These are phyloP conservation scores for Dasyurus viverrinus DNA, from an alignment of 2,113 vertebrate genomes.

Conservation along the genomic window DNA sequence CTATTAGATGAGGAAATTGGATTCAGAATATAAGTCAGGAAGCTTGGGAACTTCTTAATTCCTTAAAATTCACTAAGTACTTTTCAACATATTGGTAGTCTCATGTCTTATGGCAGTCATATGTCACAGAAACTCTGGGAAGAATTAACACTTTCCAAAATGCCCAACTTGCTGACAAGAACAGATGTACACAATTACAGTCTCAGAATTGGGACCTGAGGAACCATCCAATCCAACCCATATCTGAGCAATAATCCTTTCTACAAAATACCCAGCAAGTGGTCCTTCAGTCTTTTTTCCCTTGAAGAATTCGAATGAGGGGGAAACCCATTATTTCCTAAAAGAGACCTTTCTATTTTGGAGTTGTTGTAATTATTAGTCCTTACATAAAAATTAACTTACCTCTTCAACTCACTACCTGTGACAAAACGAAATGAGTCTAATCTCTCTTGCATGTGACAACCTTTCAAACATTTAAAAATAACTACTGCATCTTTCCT, in stretches of 20 bases:
- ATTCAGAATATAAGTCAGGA: not conserved
- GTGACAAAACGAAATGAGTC: not conserved
- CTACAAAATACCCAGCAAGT: not conserved
- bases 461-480: not conserved
- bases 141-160: not conserved
- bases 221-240: not conserved
- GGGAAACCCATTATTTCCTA: not conserved
- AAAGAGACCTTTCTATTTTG: not conserved
- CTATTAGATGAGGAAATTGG: slow-evolving; percentile 26
- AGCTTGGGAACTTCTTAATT: not conserved
- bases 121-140: not conserved
- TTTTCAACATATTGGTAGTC: not conserved
- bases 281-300: not conserved
- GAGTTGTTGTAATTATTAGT: not conserved
- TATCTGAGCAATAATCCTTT: not conserved
- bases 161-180: not conserved
- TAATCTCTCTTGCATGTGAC: not conserved
- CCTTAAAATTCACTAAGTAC: not conserved
- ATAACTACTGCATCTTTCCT: not conserved
- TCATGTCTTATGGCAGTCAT: not conserved
- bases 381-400: not conserved
- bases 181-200: not conserved
- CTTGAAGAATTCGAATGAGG: not conserved
- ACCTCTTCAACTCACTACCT: not conserved
- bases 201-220: not conserved